Conservation (phyloP, 2,113 vertebrate species). For the Nothocercus nigrocapillus region DNA sequence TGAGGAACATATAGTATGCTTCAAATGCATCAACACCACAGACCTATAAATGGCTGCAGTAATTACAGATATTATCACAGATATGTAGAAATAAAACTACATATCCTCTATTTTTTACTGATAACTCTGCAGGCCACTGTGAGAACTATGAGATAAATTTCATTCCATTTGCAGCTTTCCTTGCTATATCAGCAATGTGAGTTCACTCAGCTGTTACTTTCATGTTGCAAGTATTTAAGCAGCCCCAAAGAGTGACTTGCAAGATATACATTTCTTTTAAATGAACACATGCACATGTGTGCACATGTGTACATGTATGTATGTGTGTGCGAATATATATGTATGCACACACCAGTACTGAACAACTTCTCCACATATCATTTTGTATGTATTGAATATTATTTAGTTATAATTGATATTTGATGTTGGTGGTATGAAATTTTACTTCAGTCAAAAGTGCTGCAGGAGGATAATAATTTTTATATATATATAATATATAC, state of each 20-base stretch:
- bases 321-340: no score
- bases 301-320: fast-evolving
- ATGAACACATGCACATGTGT: fast-evolving
- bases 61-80: background rate
- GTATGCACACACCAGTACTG: background rate
- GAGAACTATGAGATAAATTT: background rate
- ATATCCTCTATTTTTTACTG: background rate
- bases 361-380: background rate
- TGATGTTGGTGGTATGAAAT: background rate
- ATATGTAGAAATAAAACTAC: background rate
- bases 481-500: background rate
- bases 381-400: background rate
- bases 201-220: background rate
- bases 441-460: background rate
- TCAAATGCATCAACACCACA: slow-evolving; percentile 3
- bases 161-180: background rate
- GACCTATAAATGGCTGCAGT: background rate
- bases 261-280: background rate
- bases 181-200: background rate
- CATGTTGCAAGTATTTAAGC: background rate
- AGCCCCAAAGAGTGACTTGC: background rate
- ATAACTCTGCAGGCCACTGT: background rate
- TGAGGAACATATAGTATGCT: slow-evolving; percentile 31
- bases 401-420: background rate
- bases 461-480: background rate